phyloP scores from a whole-genome alignment of 2,797 vertebrate species.

The Delichon dasypus region DNA sequence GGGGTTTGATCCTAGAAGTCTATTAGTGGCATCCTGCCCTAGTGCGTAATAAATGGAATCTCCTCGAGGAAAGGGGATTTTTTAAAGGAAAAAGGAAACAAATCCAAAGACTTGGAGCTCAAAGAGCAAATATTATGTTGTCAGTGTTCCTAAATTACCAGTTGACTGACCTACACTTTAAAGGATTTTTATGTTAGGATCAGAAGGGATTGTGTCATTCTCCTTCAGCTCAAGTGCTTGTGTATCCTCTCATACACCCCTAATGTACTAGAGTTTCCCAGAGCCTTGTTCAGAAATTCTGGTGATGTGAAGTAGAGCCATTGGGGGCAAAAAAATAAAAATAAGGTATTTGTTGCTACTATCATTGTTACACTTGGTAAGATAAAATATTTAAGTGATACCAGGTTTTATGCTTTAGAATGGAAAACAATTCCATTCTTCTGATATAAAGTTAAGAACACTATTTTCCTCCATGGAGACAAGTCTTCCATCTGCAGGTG shows the following conservation, averaged over 20 bases:
- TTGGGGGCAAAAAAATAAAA: neutral
- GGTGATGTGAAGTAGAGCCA: neutral
- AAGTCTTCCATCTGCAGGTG: neutral
- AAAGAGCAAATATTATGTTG: neutral
- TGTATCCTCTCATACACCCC: constrained; percentile 15
- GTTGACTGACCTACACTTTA: neutral
- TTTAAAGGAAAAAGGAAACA: neutral
- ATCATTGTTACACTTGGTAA: neutral
- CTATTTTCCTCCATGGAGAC: neutral
- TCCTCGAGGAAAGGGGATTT: neutral
- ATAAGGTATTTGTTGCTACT: neutral
- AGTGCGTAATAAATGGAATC: neutral
- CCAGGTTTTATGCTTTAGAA: neutral
- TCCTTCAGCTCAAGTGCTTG: neutral
- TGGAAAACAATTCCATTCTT: neutral
- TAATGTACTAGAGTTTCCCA: neutral
- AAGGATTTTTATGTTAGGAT: neutral
- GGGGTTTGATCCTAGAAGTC: neutral
- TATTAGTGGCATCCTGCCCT: neutral
- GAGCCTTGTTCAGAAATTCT: neutral
- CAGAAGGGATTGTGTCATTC: constrained; percentile 14
- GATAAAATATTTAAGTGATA: neutral
- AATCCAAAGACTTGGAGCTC: neutral
- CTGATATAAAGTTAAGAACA: neutral
- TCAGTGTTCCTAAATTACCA: neutral